A percentile compares a stretch with the other conserved stretches of the same genome.
These are phyloP conservation scores for Amphipyra tragopoginis DNA, from an alignment of 2,888 invertebrate species.

Conservation along the genomic window DNA sequence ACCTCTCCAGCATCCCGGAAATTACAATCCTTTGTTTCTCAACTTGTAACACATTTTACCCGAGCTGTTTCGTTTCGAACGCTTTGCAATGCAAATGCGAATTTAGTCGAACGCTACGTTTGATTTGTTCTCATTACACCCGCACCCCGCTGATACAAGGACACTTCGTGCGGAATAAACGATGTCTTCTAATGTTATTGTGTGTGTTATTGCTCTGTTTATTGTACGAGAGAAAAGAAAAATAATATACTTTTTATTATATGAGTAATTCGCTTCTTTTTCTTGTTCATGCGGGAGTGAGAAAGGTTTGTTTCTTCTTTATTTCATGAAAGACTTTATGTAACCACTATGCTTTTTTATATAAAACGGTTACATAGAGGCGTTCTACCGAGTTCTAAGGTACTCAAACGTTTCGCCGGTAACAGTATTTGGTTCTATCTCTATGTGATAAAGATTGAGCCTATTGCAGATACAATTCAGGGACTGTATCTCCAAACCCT, in stretches of 20 bases:
- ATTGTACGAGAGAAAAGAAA: slow-evolving; percentile 9
- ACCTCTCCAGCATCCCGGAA: slow-evolving; percentile 14
- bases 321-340: not conserved
- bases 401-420: no score
- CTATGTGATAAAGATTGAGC: no score
- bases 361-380: no score
- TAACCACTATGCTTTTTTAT: not conserved
- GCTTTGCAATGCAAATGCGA: slow-evolving; percentile 54
- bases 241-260: slow-evolving; percentile 17
- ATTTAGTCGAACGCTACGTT: slow-evolving; percentile 50
- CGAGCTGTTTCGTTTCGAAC: slow-evolving; percentile 26
- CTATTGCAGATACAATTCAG: no score
- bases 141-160: slow-evolving; percentile 41
- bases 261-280: no score
- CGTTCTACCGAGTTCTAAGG: not conserved
- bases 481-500: no score
- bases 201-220: slow-evolving; percentile 36
- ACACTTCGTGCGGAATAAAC: slow-evolving; percentile 41
- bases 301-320: slow-evolving; percentile 1
- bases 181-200: slow-evolving; percentile 40
- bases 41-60: slow-evolving; percentile 45
- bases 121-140: slow-evolving; percentile 45
- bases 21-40: slow-evolving; percentile 49
- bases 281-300: slow-evolving; percentile 11
- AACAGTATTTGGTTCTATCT: no score